Conservation (phyloP, 35 echinoderm and acorn worm genomes). For the Ophiothrix spiculata region DNA sequence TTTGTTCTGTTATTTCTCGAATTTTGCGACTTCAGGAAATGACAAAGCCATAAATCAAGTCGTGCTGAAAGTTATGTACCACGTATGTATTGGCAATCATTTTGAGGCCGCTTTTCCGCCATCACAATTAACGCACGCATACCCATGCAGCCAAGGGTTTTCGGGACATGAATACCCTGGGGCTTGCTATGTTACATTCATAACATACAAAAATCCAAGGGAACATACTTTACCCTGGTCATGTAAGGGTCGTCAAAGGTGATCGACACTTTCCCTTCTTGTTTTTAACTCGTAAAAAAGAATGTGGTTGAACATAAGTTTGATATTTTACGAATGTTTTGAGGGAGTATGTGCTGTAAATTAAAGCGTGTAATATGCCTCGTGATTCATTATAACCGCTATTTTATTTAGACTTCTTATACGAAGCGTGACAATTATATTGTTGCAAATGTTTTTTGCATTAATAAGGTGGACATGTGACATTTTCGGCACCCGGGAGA, state of each 20-base stretch:
- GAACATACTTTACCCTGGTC: conserved; percentile 10
- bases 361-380: neutral
- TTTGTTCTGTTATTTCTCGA: neutral
- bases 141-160: neutral
- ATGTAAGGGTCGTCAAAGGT: neutral
- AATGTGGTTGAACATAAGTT: neutral
- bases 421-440: neutral
- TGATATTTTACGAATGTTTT: neutral
- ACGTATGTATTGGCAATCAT: neutral
- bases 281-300: neutral
- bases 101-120: neutral
- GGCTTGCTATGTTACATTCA: conserved; percentile 1
- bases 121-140: neutral
- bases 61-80: conserved; percentile 4
- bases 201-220: neutral
- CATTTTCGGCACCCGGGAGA: too few species aligned
- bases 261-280: neutral
- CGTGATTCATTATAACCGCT: neutral
- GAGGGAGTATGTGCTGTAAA: neutral
- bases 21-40: neutral
- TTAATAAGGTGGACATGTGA: neutral
- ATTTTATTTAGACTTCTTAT: neutral
- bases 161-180: neutral
- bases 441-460: conserved; percentile 2
- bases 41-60: conserved; percentile 1